Conservation (phyloP, 2,888 invertebrate species). For the Escarpia spicata region DNA sequence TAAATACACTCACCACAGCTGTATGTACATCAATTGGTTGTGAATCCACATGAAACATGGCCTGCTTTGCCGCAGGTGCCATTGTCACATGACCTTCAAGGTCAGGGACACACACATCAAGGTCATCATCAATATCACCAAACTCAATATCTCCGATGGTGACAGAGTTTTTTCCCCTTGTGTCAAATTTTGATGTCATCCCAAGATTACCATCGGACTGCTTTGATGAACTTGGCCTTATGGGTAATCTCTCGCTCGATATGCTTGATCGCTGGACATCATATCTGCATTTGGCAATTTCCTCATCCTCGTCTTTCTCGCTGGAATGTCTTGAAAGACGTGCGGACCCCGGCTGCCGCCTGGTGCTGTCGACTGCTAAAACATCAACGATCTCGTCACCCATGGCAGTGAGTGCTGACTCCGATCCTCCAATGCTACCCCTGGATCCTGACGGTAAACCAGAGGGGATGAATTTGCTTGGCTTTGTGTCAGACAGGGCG, state of each 20-base stretch:
- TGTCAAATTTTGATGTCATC: not conserved
- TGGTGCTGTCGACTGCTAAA: not conserved
- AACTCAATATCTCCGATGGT: not conserved
- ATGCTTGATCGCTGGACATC: conserved; percentile 8
- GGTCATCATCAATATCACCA: conserved; percentile 21
- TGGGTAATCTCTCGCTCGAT: conserved; percentile 17
- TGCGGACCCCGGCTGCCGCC: not conserved
- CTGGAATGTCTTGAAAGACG: not conserved
- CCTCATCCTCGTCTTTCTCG: conserved; percentile 5
- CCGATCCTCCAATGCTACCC: not conserved
- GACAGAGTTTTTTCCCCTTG: not conserved
- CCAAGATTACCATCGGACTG: not conserved
- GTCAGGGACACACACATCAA: not conserved
- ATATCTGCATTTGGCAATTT: not conserved
- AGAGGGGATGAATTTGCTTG: not conserved
- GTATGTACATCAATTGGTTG: conserved; percentile 28
- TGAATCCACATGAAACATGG: not conserved
- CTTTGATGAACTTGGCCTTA: not conserved
- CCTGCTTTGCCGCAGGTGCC: not conserved
- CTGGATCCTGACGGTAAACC: not conserved
- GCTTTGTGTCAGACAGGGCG: not conserved
- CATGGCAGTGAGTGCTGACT: not conserved
- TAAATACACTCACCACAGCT: conserved; percentile 25
- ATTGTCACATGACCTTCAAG: not conserved
- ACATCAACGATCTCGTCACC: not conserved